Base-by-base conservation (phyloP, 2,888 invertebrate genomes). In the Oligia strigilis region DNA sequence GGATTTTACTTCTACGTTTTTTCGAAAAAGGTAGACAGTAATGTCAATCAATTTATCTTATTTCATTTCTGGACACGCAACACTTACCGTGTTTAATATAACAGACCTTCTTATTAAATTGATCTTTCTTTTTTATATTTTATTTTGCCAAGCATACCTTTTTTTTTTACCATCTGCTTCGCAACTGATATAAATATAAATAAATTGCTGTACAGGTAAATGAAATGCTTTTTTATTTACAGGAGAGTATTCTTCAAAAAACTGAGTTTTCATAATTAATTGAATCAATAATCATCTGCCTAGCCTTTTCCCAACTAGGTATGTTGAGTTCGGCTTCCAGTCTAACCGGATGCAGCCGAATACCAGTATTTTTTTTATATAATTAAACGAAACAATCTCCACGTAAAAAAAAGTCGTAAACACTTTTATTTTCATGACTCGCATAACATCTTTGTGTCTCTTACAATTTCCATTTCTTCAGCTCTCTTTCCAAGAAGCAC, bases 391-490 rank as follows among this genome's bases (percentile, higher is more conserved):
- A 49, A 36, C 40, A 23, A 62, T 69, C 0, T 55, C 13, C 9
- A 3, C 62, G 13, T 69, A 67, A 55, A n/a, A 43, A 58, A 52
- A 58, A 40, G 1, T 46, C 29, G 4, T 49, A 13, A n/a, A 13
- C 40, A 58, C 14, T 55, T 62, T 29, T 64, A 69, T 64, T 55
- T 69, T 58, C 29, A n/a, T 43, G 55, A n/a, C 52, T 67, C n/a
- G 11, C n/a, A n/a, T 36, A 80, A 36, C 19, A 43, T 81, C 4
- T 23, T 46, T 29, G 29, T 49, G 36, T 60, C 40, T 29, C 66
- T 23, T 58, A 46, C 17, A 43, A 72, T 83, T 83, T 55, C 46
- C 52, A 84, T 69, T 70, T 72, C 62, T 58, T 60, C 36, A n/a
- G 40, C 52, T 46, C 49, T 64, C 13, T 69, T 72, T 62, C 67